These are phyloP conservation scores for Eutolmus rufibarbis DNA, from an alignment of 2,888 invertebrate genomes.

Conservation along the genomic window DNA sequence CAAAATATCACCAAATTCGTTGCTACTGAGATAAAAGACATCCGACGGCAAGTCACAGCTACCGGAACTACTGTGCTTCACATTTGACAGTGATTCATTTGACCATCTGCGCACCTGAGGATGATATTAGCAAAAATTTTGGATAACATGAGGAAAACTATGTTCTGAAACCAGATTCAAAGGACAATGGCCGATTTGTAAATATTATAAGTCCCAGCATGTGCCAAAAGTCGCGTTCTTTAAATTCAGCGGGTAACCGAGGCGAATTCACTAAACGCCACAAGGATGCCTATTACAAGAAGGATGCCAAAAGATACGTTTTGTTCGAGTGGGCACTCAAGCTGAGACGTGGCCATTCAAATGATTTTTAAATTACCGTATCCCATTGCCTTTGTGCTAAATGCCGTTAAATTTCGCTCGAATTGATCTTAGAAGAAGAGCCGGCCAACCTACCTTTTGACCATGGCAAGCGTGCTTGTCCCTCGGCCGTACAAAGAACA, in stretches of 20 bases:
- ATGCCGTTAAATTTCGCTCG: slow-evolving; percentile 47
- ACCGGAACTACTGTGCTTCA: not conserved
- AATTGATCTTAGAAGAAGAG: slow-evolving; percentile 33
- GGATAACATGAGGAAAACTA: not conserved
- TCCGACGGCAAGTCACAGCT: not conserved
- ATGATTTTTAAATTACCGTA: slow-evolving; percentile 42
- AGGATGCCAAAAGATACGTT: not conserved
- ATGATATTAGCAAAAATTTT: slow-evolving; percentile 33
- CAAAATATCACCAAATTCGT: not conserved
- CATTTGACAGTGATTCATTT: not conserved
- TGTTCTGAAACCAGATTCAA: slow-evolving; percentile 18
- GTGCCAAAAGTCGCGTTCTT: slow-evolving; percentile 48
- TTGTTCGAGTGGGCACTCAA: slow-evolving; percentile 47
- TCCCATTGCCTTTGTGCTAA: slow-evolving; percentile 42
- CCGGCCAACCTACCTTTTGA: not conserved
- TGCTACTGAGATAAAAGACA: not conserved
- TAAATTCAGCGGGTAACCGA: slow-evolving; percentile 14
- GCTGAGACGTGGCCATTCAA: slow-evolving; percentile 43
- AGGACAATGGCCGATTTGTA: slow-evolving; percentile 47
- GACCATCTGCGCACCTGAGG: slow-evolving; percentile 35
- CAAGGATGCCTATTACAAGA: slow-evolving; percentile 22
- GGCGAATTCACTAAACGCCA: slow-evolving; percentile 32
- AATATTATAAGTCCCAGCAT: slow-evolving; percentile 49
- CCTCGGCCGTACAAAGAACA: slow-evolving; percentile 28
- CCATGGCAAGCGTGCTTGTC: not conserved